Evolutionary conservation across 2,797 vertebrate genomes (phyloP), one percentile per base, ranked within the genome.

Genomic region (Tadarida brasiliensis): DNA sequence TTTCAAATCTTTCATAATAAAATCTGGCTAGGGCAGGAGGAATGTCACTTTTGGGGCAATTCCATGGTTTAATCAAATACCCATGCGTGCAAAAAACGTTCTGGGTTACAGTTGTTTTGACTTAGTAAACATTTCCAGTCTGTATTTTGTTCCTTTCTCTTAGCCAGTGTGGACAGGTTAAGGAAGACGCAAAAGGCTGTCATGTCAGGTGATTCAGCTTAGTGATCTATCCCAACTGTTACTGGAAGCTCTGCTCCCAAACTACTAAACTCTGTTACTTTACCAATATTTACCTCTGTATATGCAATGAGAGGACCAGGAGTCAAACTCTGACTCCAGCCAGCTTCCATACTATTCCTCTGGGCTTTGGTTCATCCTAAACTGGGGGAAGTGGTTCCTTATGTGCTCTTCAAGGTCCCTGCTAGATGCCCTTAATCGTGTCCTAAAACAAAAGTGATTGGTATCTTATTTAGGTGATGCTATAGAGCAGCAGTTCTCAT

Each of bases 1-100:
- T 49, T 68, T 80, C 44, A 89, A 47, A 47, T 63, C 74, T 95
- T 96, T 84, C 44, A 20, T 70, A 51, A 47, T 80, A 59, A 90
- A 63, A 77, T 35, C 33, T 35, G 54, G 15, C 47, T 61, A 49
- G 16, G 16, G 16, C 59, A 22, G 56, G 8, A 67, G 56, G 33
- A 49, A 65, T 35, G 65, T 85, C 57, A 74, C 19, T 49, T 24
- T 89, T 16, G 47, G 54, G 51, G 49, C 35, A 30, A 76, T 87
- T 44, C 65, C 20, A 5, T 14, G 56, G 33, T 76, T 90, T 87
- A 28, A 54, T 92, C 22, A n/a, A 67, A 59, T 19, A 61, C 14
- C 8, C 71, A 10, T 44, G 24, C 20, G 24, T 47, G 39, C 65
- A 91, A 51, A 73, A 83, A 91, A 83, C n/a, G 2, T 71, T n/a